Base-by-base conservation (phyloP, 2,888 invertebrate species). In the Agrypnus murinus region DNA sequence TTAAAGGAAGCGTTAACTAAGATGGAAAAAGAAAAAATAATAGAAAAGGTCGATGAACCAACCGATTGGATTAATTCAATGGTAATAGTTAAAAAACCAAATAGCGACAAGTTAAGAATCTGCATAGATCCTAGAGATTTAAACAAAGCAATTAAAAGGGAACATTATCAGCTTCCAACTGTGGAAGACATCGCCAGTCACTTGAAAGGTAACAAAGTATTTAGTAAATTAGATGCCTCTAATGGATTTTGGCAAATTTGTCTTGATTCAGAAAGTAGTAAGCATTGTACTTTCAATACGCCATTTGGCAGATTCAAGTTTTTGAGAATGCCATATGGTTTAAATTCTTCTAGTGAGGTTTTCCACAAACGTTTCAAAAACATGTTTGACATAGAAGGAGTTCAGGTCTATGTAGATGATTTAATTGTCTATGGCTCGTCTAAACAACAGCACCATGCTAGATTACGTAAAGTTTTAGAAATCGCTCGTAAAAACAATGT, bases 351-450 rank as follows among this genome's bases (percentile, higher is more conserved):
- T 5, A 67, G 71, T 12, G 75, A 76, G 25, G 63, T 73, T 19
- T 74, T 77, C 65, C 72, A 77, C 19, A 60, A 66, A 36, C 36
- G 25, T 9, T 66, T 72, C 36, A 62, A 57, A n/a, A 8, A 70
- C 32, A 59, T 74, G 6, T 73, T 79, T 36, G 50, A 71, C 15
- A 57, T 75, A 7, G 64, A 72, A 46, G 79, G 78, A 14, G 76
- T 78, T 8, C 73, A 72, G 38, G 71, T 75, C 5, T 77, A 78
- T 66, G 71, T 80, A 32, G 80, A 81, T 74, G 80, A 81, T 72
- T 58, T 81, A 5, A 46, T 81, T 25, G 55, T 81, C 8, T 79
- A 70, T 55, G 77, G 76, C 9, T 71, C 36, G 59, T 64, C 17
- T 34, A 53, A 67, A 48, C 17, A 75, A 62, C 77, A 81, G 69